Conservation (phyloP, 2,113 vertebrate species). For the Pionites leucogaster region DNA sequence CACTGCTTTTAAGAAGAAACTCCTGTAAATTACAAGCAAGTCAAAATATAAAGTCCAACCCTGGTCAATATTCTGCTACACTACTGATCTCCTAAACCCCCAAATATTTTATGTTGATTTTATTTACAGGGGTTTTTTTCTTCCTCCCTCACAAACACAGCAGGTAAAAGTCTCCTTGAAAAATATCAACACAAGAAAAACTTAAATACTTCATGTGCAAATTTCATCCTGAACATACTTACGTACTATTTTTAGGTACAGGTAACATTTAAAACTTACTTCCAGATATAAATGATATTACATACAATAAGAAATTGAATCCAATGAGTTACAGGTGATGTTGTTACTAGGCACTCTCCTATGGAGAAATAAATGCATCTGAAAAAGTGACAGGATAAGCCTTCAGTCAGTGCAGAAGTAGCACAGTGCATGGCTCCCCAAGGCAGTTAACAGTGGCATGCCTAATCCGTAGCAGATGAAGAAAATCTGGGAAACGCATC, state of each 20-base stretch:
- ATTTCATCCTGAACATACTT: slow-evolving; percentile 36
- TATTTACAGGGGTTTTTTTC: background rate
- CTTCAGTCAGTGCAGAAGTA: slow-evolving; percentile 85
- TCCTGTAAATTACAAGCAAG: slow-evolving; percentile 33
- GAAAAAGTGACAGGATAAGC: slow-evolving; percentile 75
- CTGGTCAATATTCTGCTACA: slow-evolving; percentile 23
- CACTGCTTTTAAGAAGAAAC: slow-evolving; percentile 14
- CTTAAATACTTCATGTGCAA: background rate
- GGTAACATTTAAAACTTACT: slow-evolving; percentile 10
- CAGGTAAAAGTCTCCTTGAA: slow-evolving; percentile 37
- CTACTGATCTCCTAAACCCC: slow-evolving; percentile 11
- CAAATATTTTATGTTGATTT: background rate
- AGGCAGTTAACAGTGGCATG: slow-evolving; percentile 66
- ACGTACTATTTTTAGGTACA: slow-evolving; percentile 38
- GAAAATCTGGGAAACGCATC: slow-evolving; percentile 86
- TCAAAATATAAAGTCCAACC: slow-evolving; percentile 66
- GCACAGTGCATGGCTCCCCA: slow-evolving; percentile 71
- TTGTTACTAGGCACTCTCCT: slow-evolving; percentile 86
- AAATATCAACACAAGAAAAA: slow-evolving; percentile 27
- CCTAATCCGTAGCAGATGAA: slow-evolving; percentile 84
- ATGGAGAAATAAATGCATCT: slow-evolving; percentile 78
- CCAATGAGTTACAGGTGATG: slow-evolving; percentile 78
- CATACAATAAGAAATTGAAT: slow-evolving; percentile 56
- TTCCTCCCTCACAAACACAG: slow-evolving; percentile 11
- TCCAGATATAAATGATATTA: slow-evolving; percentile 40